Base-by-base conservation (phyloP, 2,888 invertebrate genomes). In the Cephus spinipes region DNA sequence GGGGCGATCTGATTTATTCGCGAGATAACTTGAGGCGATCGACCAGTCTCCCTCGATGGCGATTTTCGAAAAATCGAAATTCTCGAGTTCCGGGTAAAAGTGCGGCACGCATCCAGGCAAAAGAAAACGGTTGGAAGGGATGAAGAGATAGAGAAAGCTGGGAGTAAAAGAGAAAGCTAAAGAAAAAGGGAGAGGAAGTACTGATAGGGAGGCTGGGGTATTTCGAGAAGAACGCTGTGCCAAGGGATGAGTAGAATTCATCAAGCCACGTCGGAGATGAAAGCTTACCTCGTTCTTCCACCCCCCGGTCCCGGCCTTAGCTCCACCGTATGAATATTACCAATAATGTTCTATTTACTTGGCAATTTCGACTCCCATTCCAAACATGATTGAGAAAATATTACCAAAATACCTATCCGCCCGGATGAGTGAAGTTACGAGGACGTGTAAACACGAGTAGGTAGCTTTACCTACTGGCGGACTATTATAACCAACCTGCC, bases 281-380 rank as follows among this genome's bases (percentile, higher is more conserved):
- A 84, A 82, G 79, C 79, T 83, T 80, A 79, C 79, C 76, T 75
- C 79, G 75, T 75, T 78, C 79, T 81, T 84, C 77, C 80, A 73
- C n/a, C 79, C 79, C 79, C 75, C 35, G 34, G 77, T 80, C 77
- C 79, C 80, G 82, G 79, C 77, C 79, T 76, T 40, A 40, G 79
- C 82, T 77, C 75, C 35, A 75, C 78, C 69, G 71, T 78, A 81
- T 81, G 81, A 81, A 82, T 82, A 83, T 85, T 82, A 82, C 81
- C 82, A 80, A 82, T 79, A 83, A 79, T 79, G 81, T 77, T 83
- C 82, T 83, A 84, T 84, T 85, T 83, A 80, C 81, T 81, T 81
- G 69, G 74, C 73, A 81, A 80, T 81, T 79, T 80, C 78, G 74
- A 78, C 69, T 76, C 73, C 71, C 73, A 73, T 71, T 77, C 74